These are phyloP conservation scores for Chloroclystis v-ata DNA, from an alignment of 2,888 invertebrate genomes.

Conservation along the genomic window DNA sequence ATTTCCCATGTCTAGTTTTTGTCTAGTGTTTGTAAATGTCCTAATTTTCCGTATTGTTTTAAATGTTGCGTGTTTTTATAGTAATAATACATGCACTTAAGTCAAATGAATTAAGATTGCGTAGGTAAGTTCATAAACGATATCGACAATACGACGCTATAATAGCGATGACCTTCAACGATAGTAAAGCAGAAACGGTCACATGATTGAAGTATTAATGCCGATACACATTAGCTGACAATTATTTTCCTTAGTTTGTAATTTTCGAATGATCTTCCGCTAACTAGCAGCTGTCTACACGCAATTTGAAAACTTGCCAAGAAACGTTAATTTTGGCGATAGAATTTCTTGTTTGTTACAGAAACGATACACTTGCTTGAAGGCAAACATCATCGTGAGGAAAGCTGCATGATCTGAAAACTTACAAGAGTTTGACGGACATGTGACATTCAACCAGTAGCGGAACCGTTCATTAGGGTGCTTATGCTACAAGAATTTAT, in stretches of 20 bases:
- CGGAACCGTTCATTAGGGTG: no score
- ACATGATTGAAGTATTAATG: not conserved
- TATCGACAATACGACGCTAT: not conserved
- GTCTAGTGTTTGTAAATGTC: no score
- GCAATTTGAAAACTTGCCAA: conserved; percentile 14
- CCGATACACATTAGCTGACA: not conserved
- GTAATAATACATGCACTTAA: no score
- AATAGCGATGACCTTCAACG: not conserved
- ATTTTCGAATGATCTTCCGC: conserved; percentile 2
- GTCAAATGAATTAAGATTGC: not conserved
- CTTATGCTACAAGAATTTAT: no score
- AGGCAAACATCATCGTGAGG: no score
- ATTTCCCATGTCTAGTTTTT: no score
- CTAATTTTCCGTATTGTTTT: no score
- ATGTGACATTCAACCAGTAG: no score
- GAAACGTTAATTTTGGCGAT: not conserved
- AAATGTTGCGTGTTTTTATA: no score
- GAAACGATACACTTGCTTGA: no score
- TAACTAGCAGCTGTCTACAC: not conserved
- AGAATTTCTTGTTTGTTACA: not conserved
- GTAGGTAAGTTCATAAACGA: not conserved
- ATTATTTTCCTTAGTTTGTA: not conserved
- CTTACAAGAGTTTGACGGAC: no score
- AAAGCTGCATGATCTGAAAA: no score
- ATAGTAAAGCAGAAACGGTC: not conserved